phyloP scores from a whole-genome alignment of 2,888 invertebrate species.

The Eupithecia subumbrata region DNA sequence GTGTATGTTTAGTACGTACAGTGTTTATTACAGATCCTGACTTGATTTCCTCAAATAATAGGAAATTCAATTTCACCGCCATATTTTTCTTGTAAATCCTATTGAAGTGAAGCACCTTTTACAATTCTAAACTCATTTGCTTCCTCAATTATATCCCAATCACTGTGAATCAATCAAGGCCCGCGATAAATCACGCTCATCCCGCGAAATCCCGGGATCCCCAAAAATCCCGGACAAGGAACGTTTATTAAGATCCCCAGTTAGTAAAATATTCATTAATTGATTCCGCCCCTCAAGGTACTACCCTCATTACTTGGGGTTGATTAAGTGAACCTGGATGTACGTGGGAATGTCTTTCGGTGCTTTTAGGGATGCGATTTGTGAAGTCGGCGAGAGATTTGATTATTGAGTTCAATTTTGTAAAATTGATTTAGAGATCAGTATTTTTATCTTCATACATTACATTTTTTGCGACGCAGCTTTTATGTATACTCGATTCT shows the following conservation, averaged over 20 bases:
- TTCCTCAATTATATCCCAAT: constrained; percentile 61
- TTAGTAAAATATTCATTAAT: constrained; percentile 81
- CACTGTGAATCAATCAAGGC: constrained; percentile 69
- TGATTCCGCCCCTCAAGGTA: constrained; percentile 76
- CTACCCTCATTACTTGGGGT: constrained; percentile 79
- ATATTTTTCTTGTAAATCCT: too few species aligned
- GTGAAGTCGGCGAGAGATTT: constrained; percentile 17
- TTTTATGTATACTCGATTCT: too few species aligned
- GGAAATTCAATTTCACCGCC: neutral
- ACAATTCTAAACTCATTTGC: constrained; percentile 19
- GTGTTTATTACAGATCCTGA: neutral
- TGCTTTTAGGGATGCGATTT: constrained; percentile 47
- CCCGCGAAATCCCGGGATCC: constrained; percentile 62
- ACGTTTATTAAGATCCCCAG: constrained; percentile 79
- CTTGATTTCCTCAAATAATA: neutral
- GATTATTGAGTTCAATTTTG: neutral
- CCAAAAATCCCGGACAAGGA: constrained; percentile 78
- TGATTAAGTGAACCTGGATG: constrained; percentile 78
- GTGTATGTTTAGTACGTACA: neutral
- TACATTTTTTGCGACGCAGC: neutral
- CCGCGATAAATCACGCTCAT: constrained; percentile 66
- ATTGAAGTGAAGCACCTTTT: neutral
- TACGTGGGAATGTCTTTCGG: constrained; percentile 61
- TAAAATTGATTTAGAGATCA: neutral
- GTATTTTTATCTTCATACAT: neutral